Evolutionary conservation across 2,888 invertebrate species (phyloP).

Genomic region (Melanotus villosus): DNA sequence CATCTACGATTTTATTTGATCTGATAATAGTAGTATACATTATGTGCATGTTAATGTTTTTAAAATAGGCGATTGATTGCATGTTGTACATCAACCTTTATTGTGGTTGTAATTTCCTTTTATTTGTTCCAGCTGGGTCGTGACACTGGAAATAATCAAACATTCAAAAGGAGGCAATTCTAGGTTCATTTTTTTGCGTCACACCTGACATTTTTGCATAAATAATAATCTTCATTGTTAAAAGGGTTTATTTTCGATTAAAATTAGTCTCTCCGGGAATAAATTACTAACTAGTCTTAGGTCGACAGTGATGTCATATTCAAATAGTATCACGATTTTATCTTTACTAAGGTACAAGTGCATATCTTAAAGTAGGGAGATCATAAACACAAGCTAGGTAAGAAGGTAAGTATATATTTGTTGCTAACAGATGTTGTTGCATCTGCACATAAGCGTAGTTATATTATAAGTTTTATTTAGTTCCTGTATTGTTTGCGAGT

Average conservation of each 20-base stretch:
- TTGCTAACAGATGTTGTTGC: no score
- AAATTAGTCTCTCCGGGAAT: conserved; percentile 1
- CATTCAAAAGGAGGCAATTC: conserved; percentile 6
- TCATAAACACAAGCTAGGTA: no score
- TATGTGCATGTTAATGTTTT: not conserved
- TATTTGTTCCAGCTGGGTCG: not conserved
- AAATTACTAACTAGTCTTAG: no score
- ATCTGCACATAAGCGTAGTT: no score
- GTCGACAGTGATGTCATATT: no score
- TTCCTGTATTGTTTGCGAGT: no score
- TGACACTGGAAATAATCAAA: conserved; percentile 1
- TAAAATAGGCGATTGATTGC: not conserved
- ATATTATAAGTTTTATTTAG: no score
- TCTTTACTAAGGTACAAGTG: no score
- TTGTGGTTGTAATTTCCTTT: conserved; percentile 17
- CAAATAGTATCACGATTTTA: no score
- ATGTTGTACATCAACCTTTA: not conserved
- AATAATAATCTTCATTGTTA: not conserved
- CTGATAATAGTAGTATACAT: not conserved
- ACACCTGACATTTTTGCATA: conserved; percentile 14
- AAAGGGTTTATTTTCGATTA: not conserved
- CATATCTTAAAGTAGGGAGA: no score
- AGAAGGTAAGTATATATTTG: no score
- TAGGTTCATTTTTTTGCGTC: conserved; percentile 3
- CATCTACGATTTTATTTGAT: no score